Percentiles rank a stretch among this genome's conserved stretches.
These are phyloP conservation scores for Gobius niger DNA, from an alignment of 2,113 vertebrate genomes.

Conservation along the genomic window DNA sequence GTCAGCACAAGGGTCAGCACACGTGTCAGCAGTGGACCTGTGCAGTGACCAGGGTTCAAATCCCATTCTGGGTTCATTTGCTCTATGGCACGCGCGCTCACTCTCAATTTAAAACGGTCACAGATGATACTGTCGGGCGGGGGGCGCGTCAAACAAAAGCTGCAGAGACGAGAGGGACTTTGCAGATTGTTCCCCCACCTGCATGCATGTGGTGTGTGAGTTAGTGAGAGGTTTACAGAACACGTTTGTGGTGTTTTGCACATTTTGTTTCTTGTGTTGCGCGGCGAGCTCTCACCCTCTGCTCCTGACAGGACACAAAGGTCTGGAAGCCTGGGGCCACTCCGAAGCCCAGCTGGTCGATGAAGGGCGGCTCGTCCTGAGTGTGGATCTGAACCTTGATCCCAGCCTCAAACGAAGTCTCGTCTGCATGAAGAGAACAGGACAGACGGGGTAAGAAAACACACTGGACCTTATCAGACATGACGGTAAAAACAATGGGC, in stretches of 20 bases:
- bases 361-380: conserved; percentile 95
- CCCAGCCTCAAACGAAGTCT: conserved; percentile 96
- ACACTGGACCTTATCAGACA: no score
- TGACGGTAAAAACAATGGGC: no score
- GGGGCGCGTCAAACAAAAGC: neutral
- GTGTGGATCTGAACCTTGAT: conserved; percentile 99
- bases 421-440: conserved; percentile 77
- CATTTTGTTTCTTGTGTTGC: neutral
- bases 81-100: neutral
- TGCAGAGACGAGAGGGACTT: neutral
- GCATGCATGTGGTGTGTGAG: neutral
- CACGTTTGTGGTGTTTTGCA: no score
- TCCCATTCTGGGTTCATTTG: neutral
- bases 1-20: neutral
- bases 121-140: neutral
- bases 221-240: neutral
- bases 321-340: conserved; percentile 98
- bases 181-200: no score
- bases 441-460: conserved; percentile 33
- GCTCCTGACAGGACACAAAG: conserved; percentile 98
- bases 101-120: neutral
- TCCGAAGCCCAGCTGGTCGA: conserved; percentile 97
- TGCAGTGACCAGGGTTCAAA: neutral
- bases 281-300: conserved; percentile 82
- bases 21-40: neutral